Evolutionary conservation across 2,797 vertebrate genomes (phyloP), one percentile per base, ranked within the genome.

Genomic region (Orestias chungarensis): DNA sequence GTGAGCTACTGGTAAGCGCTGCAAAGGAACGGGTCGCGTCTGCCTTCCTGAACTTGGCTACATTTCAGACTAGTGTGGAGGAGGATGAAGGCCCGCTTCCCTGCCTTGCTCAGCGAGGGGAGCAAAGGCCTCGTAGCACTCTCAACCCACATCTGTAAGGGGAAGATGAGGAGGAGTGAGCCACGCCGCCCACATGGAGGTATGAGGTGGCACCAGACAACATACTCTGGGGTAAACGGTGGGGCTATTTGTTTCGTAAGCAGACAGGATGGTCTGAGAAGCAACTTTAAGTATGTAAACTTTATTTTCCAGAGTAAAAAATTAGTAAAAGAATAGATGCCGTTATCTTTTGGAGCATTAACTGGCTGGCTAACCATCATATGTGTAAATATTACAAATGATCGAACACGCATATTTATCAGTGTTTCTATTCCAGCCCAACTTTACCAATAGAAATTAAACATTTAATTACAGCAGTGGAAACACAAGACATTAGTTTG

Each of bases 41-140:
- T 43, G 72, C 70, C 71, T 46, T 3, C 14, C 70, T 72, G 80
- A 87, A 87, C 89, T 90, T 90, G 87, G 89, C 89, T 68, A 64
- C 71, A 8, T 88, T 90, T 91, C 92, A 89, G 86, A 84, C 82
- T 43, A 59, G 80, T 71, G 86, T 50, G 88, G 89, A 77, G 90
- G 89, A 88, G 86, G 89, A 88, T 89, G 88, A 91, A 87, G 87
- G 83, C 84, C 72, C 12, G 54, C 74, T 70, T 82, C 75, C 74
- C 57, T 44, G 71, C 81, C 68, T 86, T 79, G 74, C 79, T 82
- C 78, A 9, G 64, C 12, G 59, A 61, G 20, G 82, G 70, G 84
- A 82, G 83, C 83, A 82, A 87, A 86, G 86, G 86, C 81, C 79
- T 73, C 57, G 23, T 65, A 47, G 76, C 66, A 29, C 70, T 78